Evolutionary conservation across 2,113 vertebrate genomes (phyloP), one percentile per base, ranked within the genome.

Genomic region (Apodemus speciosus): DNA sequence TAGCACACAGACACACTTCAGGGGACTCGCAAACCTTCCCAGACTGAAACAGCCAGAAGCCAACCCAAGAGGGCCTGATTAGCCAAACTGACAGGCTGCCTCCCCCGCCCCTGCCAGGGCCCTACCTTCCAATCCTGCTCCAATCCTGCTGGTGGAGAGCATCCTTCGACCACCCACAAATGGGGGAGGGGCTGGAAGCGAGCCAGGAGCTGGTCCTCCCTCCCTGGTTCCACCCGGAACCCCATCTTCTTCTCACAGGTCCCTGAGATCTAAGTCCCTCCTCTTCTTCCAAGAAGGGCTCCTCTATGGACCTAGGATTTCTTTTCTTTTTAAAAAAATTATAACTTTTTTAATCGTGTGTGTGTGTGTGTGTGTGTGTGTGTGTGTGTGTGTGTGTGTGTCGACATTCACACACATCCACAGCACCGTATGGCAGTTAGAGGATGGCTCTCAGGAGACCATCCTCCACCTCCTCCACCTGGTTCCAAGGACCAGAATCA

Each of bases 41-140:
- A 72, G 84, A 88, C 95, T 91, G 96, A 97, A 97, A 97, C 95
- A 97, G 94, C 96, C 96, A 69, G 92, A 84, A 96, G 93, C 89
- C 96, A 95, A 68, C 93, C 95, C 93, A 56, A 88, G 71, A 56
- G 91, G 94, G 93, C 95, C 88, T 72, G 92, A 91, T 91, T 88
- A 95, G 92, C 91, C 89, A 58, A 69, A 25, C 81, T n/a, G 16
- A 85, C 95, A 93, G 80, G 86, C 95, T 89, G 76, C 90, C 75
- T 75, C 71, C 91, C 81, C 89, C 87, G 1, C 93, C 96, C 92
- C 84, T 71, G 49, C 77, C 35, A 9, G 81, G 91, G 92, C 71
- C 88, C 95, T 93, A 91, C 95, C 91, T 95, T 92, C 96, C 85
- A 84, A 60, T 64, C 88, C 91, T 94, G 94, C 84, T 95, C 94